Conservation (phyloP, 2,797 vertebrate species). For the Sebastes elongatus region DNA sequence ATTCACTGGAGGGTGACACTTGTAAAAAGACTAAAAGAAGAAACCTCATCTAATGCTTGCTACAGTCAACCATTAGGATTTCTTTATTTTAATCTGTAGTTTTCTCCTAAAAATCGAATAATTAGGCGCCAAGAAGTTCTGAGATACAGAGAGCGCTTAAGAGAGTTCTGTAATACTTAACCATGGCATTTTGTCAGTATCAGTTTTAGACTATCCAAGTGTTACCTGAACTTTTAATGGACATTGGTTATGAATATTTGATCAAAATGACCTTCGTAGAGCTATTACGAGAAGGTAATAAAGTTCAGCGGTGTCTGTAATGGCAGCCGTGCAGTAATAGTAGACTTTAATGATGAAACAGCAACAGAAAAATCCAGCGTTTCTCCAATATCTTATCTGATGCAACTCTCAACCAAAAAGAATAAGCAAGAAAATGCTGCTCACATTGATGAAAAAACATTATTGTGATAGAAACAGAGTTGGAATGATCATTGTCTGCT, state of each 20-base stretch:
- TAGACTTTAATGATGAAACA: constrained; percentile 24
- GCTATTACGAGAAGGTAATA: constrained; percentile 21
- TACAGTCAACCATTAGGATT: not conserved
- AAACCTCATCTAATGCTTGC: constrained; percentile 15
- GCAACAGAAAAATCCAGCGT: constrained; percentile 1
- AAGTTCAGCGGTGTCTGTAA: constrained; percentile 9
- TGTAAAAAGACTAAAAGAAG: not conserved
- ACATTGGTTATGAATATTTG: constrained; percentile 38
- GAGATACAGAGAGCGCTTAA: not conserved
- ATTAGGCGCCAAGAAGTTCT: not conserved
- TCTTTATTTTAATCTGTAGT: not conserved
- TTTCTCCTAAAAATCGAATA: not conserved
- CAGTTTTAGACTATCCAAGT: not conserved
- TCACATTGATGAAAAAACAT: not conserved
- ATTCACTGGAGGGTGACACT: constrained; percentile 31
- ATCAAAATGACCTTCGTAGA: constrained; percentile 31
- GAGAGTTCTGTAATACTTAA: constrained; percentile 1
- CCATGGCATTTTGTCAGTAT: constrained; percentile 1
- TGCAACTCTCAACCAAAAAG: constrained; percentile 12
- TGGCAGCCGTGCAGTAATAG: constrained; percentile 12
- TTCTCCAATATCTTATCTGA: constrained; percentile 18
- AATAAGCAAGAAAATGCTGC: not conserved
- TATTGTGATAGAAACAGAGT: not conserved
- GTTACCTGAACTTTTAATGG: constrained; percentile 28
- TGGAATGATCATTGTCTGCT: not conserved